phyloP scores from a whole-genome alignment of 2,113 vertebrate genomes.

The Toxostoma redivivum region DNA sequence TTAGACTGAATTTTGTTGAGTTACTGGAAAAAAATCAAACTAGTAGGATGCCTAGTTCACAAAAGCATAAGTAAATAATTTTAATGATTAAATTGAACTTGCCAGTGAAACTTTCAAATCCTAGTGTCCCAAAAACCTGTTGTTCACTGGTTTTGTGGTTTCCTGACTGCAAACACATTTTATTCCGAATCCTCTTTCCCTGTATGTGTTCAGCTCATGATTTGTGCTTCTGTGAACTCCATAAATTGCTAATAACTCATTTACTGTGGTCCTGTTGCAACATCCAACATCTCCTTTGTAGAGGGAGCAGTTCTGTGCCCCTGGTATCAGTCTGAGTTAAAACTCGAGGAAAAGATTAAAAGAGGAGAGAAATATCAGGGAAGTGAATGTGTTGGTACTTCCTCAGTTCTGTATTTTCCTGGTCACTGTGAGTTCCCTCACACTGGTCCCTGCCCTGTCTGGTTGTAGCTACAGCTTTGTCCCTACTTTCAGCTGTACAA shows the following conservation, averaged over 20 bases:
- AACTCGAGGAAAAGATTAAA: not conserved
- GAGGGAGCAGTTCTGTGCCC: not conserved
- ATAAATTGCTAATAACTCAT: not conserved
- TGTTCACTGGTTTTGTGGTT: not conserved
- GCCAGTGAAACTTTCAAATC: not conserved
- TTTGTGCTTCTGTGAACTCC: not conserved
- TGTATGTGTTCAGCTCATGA: not conserved
- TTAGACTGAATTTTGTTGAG: not conserved
- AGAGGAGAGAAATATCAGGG: not conserved
- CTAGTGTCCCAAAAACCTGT: not conserved
- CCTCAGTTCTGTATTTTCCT: not conserved
- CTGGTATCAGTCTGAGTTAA: not conserved
- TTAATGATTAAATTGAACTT: not conserved
- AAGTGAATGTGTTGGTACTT: not conserved
- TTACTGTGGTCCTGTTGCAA: not conserved
- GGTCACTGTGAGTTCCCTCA: not conserved
- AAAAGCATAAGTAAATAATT: not conserved
- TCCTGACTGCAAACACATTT: not conserved
- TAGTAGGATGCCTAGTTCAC: not conserved
- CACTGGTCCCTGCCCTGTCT: not conserved
- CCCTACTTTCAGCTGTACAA: not conserved
- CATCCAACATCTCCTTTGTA: not conserved
- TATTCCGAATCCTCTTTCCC: not conserved
- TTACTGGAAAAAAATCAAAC: not conserved
- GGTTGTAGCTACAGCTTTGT: not conserved